Base-by-base conservation (phyloP, 2,797 vertebrate genomes). In the Anguilla megastoma region DNA sequence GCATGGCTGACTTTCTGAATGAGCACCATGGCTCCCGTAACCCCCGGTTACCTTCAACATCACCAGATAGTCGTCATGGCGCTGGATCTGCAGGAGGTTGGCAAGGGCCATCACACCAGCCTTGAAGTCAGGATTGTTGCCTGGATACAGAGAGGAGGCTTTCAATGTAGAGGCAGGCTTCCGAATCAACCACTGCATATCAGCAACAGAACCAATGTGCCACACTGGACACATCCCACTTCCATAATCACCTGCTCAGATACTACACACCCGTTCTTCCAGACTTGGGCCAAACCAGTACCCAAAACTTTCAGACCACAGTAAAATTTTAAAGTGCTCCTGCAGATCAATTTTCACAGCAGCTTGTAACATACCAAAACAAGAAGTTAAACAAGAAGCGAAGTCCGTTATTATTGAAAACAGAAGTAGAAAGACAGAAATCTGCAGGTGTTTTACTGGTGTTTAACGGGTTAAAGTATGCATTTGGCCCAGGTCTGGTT, bases 61-160 rank as follows among this genome's bases (percentile, higher is more conserved):
- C 18, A 99, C 94, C 95, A 99, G 93, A 89, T 99, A 98, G 93
- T 99, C 98, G 6, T 99, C 98, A 0, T 99, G 98, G 0, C 97
- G 95, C 33, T 98, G 98, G 82, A 99, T 97, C 91, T 99, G 98
- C 16, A 99, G 97, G 84, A 99, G 97, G 92, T 98, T 99, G 16
- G 97, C 96, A 90, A 99, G 95, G 90, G 98, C 98, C 86, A 95
- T 97, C 71, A 99, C 98, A 3, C 99, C 99, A 50, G 98, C 98
- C 95, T 99, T 99, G 91, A 99, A 99, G 90, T 99, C 98, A 0
- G 98, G 97, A 88, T 98, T 98, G 91, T 96, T 96, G 89, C 97
- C 98, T 99, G 89, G 0, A 85, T 90, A 74, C 27, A 56, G 24
- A 71, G 48, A 85, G 63, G 14, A 74, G 24, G 27, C 63, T 84